A percentile compares a stretch with the other conserved stretches of the same genome.
phyloP scores from a whole-genome alignment of 2,113 vertebrate genomes.

The Oncorhynchus tshawytscha region DNA sequence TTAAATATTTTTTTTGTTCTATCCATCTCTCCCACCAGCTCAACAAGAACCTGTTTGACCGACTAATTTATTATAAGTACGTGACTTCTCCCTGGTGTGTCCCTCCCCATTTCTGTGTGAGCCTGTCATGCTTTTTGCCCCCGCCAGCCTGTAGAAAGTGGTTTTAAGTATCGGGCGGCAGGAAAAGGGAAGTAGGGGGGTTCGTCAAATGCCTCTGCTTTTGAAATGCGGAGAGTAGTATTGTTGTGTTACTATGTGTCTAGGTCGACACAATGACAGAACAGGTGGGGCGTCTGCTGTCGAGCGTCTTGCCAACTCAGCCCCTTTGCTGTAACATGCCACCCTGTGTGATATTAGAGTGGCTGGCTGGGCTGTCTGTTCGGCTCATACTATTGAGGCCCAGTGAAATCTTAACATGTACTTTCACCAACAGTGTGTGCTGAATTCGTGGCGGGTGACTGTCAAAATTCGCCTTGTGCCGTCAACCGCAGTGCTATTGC shows the following conservation, averaged over 20 bases:
- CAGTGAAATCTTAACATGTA: conserved; percentile 32
- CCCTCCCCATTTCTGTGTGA: conserved; percentile 14
- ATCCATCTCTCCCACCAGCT: not conserved
- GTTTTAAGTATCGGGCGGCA: conserved; percentile 44
- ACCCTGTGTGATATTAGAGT: conserved; percentile 63
- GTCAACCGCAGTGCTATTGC: not conserved
- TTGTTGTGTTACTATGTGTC: conserved; percentile 75
- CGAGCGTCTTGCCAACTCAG: conserved; percentile 72
- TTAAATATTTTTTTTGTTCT: not conserved
- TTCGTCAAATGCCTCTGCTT: conserved; percentile 52
- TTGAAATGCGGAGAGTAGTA: conserved; percentile 62
- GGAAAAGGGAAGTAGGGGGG: conserved; percentile 40
- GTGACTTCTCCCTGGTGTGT: conserved; percentile 13
- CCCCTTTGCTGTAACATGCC: conserved; percentile 66
- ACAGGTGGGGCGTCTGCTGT: conserved; percentile 75
- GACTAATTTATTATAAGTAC: conserved; percentile 21
- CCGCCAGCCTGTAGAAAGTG: conserved; percentile 27
- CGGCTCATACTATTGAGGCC: conserved; percentile 33
- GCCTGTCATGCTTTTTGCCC: conserved; percentile 11
- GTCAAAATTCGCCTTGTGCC: not conserved
- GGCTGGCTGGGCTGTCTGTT: conserved; percentile 43
- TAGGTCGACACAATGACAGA: conserved; percentile 78
- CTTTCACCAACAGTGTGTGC: conserved; percentile 15
- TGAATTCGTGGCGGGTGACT: not conserved
- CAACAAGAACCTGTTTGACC: not conserved